Evolutionary conservation across 2,797 vertebrate species (phyloP), one percentile per base, ranked within the genome.

Genomic region (Borostomias antarcticus): DNA sequence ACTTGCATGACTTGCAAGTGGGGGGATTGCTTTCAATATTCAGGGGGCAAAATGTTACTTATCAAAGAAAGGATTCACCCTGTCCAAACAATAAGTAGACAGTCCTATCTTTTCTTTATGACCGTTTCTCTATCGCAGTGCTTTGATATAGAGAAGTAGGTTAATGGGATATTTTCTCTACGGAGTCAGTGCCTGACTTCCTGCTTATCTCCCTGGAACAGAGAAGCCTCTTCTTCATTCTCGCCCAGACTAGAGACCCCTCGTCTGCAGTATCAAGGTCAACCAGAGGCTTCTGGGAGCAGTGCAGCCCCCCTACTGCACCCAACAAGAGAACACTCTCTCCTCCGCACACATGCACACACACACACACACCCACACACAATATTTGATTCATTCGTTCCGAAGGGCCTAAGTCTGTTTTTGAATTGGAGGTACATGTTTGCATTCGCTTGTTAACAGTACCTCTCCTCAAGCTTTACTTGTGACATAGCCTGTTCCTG

Each of bases 241-340:
- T 33, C 30, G 23, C 21, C 17, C 48, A 51, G 48, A 51, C 17
- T 21, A 51, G 48, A 51, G 48, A 51, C 48, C 48, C 48, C 48
- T 10, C 21, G 61, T 21, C 47, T 51, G n/a, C 32, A 30, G 19
- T 43, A 62, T 53, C 64, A 70, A 63, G 58, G 54, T 59, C 26
- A 53, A 17, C 40, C 32, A 65, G 29, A 63, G 6, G 43, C n/a
- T n/a, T 45, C 13, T n/a, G n/a, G 15, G 40, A 15, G 40, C 40
- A 45, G 13, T 45, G 40, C 15, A 69, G 52, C 51, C 43, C 13
- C 19, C 19, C 26, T n/a, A n/a, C n/a, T n/a, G n/a, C n/a, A n/a
- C n/a, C n/a, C n/a, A n/a, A n/a, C n/a, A n/a, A n/a, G n/a, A n/a
- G n/a, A n/a, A n/a, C n/a, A n/a, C n/a, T n/a, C n/a, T n/a, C 37